Conservation (phyloP, 2,888 invertebrate species). For the Antitype chi region DNA sequence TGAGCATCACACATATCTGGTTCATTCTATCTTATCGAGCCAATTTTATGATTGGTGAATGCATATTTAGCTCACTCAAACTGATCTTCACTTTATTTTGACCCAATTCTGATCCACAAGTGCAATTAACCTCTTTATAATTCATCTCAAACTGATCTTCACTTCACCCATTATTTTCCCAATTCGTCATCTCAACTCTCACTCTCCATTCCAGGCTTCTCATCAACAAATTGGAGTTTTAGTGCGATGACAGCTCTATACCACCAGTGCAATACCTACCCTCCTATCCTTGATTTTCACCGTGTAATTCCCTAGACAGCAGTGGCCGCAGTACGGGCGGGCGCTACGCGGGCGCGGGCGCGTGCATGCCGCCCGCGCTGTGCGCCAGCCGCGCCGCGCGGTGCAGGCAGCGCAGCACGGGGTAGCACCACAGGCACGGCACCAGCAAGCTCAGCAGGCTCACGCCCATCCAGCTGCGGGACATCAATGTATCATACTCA, state of each 20-base stretch:
- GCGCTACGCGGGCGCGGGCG: constrained; percentile 74
- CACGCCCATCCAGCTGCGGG: constrained; percentile 94
- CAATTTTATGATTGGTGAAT: neutral
- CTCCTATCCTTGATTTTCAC: neutral
- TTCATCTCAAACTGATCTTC: neutral
- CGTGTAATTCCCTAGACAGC: neutral
- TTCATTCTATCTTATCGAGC: neutral
- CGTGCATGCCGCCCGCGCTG: constrained; percentile 96
- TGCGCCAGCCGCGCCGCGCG: constrained; percentile 95
- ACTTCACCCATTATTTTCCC: no score
- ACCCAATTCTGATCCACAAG: neutral
- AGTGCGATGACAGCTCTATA: neutral
- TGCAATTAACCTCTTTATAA: neutral
- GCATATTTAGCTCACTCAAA: no score
- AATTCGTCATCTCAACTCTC: neutral
- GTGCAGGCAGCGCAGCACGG: constrained; percentile 96
- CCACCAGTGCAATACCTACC: neutral
- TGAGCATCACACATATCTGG: neutral
- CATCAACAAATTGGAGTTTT: neutral
- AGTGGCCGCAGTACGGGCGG: no score
- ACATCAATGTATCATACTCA: neutral
- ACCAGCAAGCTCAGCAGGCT: constrained; percentile 96
- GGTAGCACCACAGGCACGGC: constrained; percentile 98
- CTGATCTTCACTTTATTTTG: neutral
- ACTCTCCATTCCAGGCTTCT: neutral